Conservation (phyloP, 1,140 invertebrate genomes). For the Rhynchophorus ferrugineus region DNA sequence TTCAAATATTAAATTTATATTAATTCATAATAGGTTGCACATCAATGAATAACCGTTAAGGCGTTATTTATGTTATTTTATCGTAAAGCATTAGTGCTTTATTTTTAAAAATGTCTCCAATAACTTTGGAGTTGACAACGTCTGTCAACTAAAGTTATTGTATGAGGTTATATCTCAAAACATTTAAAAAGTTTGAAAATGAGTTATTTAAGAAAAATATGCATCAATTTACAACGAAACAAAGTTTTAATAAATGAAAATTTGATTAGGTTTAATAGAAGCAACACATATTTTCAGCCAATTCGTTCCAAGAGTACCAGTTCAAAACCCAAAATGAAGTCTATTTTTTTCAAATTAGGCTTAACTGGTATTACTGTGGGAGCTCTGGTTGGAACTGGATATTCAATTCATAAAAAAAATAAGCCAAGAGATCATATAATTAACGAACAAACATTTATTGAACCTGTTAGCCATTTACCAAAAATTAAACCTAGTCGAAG, state of each 20-base stretch:
- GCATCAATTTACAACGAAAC: neutral
- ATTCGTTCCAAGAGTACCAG: slow-evolving; percentile 4
- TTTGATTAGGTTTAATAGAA: neutral
- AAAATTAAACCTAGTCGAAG: slow-evolving; percentile 36
- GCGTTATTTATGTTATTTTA: no score
- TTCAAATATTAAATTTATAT: no score
- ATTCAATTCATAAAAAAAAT: slow-evolving; percentile 42
- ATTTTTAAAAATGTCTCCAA: no score
- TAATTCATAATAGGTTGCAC: no score
- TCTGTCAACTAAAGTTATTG: no score
- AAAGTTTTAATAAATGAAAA: neutral
- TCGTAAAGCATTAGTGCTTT: no score
- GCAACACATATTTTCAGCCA: neutral
- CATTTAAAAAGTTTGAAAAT: no score
- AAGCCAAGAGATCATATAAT: slow-evolving; percentile 41
- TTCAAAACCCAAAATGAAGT: slow-evolving; percentile 6
- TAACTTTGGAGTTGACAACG: no score
- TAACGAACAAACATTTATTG: slow-evolving; percentile 42
- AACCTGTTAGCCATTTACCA: slow-evolving; percentile 47
- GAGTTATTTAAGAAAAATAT: neutral
- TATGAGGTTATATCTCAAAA: no score
- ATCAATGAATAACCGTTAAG: no score
- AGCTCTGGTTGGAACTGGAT: slow-evolving; percentile 43
- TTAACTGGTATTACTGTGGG: slow-evolving; percentile 49
- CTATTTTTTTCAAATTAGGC: slow-evolving; percentile 41